Percentiles rank a stretch among this genome's conserved stretches.
Evolutionary conservation across 1,140 invertebrate species (phyloP).

Genomic region (Drosophila hydei): DNA sequence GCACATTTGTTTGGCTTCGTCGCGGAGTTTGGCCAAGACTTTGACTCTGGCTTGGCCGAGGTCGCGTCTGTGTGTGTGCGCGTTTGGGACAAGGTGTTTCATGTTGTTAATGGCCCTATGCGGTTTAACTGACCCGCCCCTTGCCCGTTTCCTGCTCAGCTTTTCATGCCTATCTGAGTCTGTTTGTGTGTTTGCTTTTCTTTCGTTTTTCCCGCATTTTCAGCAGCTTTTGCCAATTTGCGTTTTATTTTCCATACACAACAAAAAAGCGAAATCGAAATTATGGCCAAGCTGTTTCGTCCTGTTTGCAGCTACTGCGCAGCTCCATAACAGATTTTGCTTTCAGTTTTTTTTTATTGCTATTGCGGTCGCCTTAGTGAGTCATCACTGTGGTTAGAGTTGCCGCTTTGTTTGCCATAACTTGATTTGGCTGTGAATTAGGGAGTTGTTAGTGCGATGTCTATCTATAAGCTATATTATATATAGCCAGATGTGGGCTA

Average conservation of each 20-base stretch:
- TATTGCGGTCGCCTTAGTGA: slow-evolving; percentile 55
- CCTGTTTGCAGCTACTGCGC: slow-evolving; percentile 65
- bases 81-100: slow-evolving; percentile 64
- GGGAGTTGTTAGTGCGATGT: neutral
- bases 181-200: neutral
- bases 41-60: slow-evolving; percentile 66
- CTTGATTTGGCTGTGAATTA: slow-evolving; percentile 10
- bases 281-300: slow-evolving; percentile 31
- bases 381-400: slow-evolving; percentile 41
- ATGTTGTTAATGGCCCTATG: slow-evolving; percentile 58
- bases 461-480: neutral
- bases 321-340: slow-evolving; percentile 39
- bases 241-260: slow-evolving; percentile 34
- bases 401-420: slow-evolving; percentile 29
- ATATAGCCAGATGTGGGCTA: neutral
- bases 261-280: slow-evolving; percentile 21
- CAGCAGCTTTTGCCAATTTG: slow-evolving; percentile 34
- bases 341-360: neutral
- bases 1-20: slow-evolving; percentile 69
- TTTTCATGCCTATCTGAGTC: slow-evolving; percentile 12
- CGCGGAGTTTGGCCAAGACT: slow-evolving; percentile 44
- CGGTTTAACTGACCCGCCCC: slow-evolving; percentile 15
- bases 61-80: slow-evolving; percentile 41
- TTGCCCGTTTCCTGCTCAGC: slow-evolving; percentile 9
- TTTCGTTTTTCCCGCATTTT: slow-evolving; percentile 17